Conservation (phyloP, 2,888 invertebrate species). For the Schrankia costaestrigalis region DNA sequence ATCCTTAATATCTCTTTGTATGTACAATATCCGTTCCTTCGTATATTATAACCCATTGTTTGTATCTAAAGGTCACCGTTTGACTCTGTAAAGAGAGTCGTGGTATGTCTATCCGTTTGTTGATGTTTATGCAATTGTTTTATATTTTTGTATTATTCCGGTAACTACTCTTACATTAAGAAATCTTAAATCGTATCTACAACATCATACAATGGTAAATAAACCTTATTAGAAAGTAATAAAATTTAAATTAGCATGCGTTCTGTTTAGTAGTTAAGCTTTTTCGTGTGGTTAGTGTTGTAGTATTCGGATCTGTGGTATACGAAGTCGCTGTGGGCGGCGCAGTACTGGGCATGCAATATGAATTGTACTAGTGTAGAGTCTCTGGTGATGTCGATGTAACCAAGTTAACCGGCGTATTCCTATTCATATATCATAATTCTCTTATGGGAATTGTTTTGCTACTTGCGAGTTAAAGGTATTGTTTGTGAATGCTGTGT, state of each 20-base stretch:
- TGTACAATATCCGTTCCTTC: slow-evolving; percentile 9
- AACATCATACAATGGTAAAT: background rate
- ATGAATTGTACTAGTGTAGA: slow-evolving; percentile 64
- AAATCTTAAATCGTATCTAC: no score
- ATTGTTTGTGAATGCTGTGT: no score
- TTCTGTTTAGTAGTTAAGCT: background rate
- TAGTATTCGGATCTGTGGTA: slow-evolving; percentile 49
- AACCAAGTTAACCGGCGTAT: slow-evolving; percentile 17
- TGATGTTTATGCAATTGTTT: slow-evolving; percentile 70
- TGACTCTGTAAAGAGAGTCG: slow-evolving; percentile 42
- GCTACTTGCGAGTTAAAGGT: slow-evolving; percentile 23
- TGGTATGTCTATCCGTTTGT: slow-evolving; percentile 53
- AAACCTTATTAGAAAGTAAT: slow-evolving; percentile 2
- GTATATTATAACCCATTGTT: slow-evolving; percentile 34
- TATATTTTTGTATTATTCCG: slow-evolving; percentile 61
- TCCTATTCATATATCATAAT: slow-evolving; percentile 36
- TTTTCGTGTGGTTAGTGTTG: slow-evolving; percentile 3
- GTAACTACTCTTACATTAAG: slow-evolving; percentile 8
- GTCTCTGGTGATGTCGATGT: slow-evolving; percentile 29
- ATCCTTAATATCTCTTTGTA: slow-evolving; percentile 18
- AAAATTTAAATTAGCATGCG: slow-evolving; percentile 4
- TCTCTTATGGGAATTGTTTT: slow-evolving; percentile 31
- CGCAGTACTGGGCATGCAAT: slow-evolving; percentile 68
- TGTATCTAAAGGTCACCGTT: slow-evolving; percentile 32
- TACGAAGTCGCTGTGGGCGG: slow-evolving; percentile 67